These are phyloP conservation scores for Megalurothrips usitatus DNA, from an alignment of 2,888 invertebrate species.

Conservation along the genomic window DNA sequence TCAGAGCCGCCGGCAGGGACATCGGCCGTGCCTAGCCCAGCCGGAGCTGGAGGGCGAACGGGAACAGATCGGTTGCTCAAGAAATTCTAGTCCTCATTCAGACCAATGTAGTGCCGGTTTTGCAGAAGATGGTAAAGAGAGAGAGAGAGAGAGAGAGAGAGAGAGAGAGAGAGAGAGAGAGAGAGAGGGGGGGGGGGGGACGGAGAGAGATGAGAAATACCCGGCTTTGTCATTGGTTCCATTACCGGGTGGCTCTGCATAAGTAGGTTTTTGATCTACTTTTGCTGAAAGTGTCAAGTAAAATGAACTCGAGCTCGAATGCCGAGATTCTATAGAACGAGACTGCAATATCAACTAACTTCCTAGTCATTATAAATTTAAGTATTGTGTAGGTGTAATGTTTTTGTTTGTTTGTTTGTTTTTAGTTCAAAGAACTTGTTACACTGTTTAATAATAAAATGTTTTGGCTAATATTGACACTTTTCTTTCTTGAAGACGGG, in stretches of 20 bases:
- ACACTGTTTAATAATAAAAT: not conserved
- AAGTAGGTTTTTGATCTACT: not conserved
- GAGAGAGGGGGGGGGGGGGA: no score
- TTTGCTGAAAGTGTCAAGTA: not conserved
- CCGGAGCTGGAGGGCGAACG: no score
- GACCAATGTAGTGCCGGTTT: not conserved
- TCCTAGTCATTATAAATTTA: not conserved
- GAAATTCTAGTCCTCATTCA: not conserved
- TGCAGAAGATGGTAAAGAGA: no score
- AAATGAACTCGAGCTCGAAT: not conserved
- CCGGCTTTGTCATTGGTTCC: not conserved
- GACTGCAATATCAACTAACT: no score
- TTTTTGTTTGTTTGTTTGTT: not conserved
- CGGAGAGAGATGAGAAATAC: not conserved
- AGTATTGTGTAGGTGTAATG: not conserved
- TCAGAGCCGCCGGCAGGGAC: not conserved
- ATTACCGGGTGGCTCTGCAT: not conserved
- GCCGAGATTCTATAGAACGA: no score
- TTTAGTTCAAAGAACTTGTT: not conserved
- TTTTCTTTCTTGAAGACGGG: no score
- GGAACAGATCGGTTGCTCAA: not conserved
- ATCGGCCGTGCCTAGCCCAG: not conserved
- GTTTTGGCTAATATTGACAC: no score
- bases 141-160: no score
- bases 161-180: no score